Evolutionary conservation across 1,140 invertebrate genomes (phyloP), one percentile per base, ranked within the genome.

Genomic region (Muscidifurax raptorellus): DNA sequence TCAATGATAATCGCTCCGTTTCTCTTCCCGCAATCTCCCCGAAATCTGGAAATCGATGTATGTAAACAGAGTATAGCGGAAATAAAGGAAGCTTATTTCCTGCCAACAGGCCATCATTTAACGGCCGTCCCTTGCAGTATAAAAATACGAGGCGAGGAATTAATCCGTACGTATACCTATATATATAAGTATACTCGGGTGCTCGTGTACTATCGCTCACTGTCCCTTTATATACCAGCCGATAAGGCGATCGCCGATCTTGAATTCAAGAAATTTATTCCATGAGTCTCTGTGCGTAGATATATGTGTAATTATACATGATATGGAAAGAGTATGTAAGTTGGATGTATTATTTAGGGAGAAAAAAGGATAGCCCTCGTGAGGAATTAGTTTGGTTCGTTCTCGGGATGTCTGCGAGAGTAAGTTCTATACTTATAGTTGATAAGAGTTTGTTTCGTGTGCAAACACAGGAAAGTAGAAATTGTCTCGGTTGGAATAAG

Each of bases 11-110:
- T 27, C 67, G 12, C 64, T 25, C 64, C 64, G 6, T 25, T 10
- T 67, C 64, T 22, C 25, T n/a, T 67, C n/a, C 10, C 25, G 27
- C 25, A n/a, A 69, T 69, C 28, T 30, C 28, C 27, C 52, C 22
- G 52, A 59, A 59, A 59, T 59, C 52, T 22, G 5, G 5, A 59
- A 22, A 22, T 22, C 52, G 3, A 5, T 47, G 40, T 9, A 13
- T 4, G 15, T n/a, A 59, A n/a, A n/a, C n/a, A n/a, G n/a, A n/a
- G n/a, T 6, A 22, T 59, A 30, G 25, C 18, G 67, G 7, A 69
- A 69, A 69, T 69, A 69, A 69, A 28, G 67, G 67, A 30, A 69
- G 28, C 67, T 30, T 69, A 69, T 69, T 69, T 30, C 28, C 67
- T 69, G 28, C 25, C 25, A 69, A 69, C 27, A 22, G 67, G 67